A percentile compares a stretch with the other conserved stretches of the same genome.
Conservation (phyloP, 2,797 vertebrate genomes). For the Hipposideros larvatus region DNA sequence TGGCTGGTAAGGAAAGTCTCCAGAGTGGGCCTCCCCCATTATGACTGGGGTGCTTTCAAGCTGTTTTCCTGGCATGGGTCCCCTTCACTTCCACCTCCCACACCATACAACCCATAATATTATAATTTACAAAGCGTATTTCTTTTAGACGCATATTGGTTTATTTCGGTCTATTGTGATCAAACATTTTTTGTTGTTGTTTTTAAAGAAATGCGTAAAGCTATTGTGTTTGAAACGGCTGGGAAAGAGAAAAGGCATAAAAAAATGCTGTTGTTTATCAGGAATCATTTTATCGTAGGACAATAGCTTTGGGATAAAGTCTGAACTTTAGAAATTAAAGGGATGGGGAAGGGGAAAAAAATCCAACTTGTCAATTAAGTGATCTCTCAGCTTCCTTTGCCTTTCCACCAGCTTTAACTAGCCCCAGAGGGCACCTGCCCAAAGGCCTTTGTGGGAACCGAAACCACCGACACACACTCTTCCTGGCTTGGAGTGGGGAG, state of each 20-base stretch:
- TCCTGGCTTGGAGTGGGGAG: not conserved
- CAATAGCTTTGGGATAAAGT: not conserved
- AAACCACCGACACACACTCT: not conserved
- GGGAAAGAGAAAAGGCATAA: not conserved
- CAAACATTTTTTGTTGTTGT: not conserved
- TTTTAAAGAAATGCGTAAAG: constrained; percentile 44
- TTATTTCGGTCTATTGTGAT: constrained; percentile 35
- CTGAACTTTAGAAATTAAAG: constrained; percentile 23
- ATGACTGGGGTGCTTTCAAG: not conserved
- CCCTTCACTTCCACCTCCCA: not conserved
- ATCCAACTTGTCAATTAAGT: not conserved
- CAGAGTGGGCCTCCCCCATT: accelerated
- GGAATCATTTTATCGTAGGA: not conserved
- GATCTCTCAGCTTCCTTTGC: not conserved
- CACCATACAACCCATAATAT: not conserved
- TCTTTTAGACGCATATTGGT: constrained; percentile 43
- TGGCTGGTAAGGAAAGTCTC: not conserved
- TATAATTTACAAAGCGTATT: not conserved
- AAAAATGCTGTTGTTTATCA: not conserved
- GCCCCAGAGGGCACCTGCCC: not conserved
- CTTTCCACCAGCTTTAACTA: not conserved
- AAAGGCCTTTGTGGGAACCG: not conserved
- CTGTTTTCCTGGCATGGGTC: not conserved
- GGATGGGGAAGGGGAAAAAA: not conserved
- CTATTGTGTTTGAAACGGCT: not conserved